These are phyloP conservation scores for Taxidea taxus DNA, from an alignment of 2,113 vertebrate genomes.

Conservation along the genomic window DNA sequence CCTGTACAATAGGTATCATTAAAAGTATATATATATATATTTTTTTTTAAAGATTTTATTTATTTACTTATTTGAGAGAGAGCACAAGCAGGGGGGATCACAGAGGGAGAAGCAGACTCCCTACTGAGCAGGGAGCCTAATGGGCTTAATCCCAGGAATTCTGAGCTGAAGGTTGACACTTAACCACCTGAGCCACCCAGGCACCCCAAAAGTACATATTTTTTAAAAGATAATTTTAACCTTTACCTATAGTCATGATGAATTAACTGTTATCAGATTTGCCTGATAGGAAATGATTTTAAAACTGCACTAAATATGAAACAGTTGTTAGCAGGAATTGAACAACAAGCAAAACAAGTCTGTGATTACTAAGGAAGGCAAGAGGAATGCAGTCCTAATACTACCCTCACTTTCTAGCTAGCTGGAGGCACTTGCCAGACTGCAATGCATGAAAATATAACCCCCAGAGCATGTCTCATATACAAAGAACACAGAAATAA, in stretches of 20 bases:
- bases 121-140: too few species aligned
- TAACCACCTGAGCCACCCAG: too few species aligned
- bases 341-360: neutral
- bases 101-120: too few species aligned
- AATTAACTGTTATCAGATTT: neutral
- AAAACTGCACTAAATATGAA: conserved; percentile 11
- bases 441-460: neutral
- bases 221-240: neutral
- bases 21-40: neutral
- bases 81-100: too few species aligned
- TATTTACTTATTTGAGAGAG: too few species aligned
- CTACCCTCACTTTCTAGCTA: neutral
- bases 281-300: neutral
- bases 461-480: neutral
- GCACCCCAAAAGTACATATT: neutral
- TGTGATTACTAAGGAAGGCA: neutral
- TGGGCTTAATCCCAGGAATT: too few species aligned
- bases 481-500: neutral
- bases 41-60: too few species aligned
- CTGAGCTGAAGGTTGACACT: too few species aligned
- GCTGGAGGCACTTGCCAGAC: neutral
- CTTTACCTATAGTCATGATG: neutral
- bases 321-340: neutral
- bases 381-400: neutral
- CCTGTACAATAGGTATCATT: neutral